Conservation (phyloP, 2,113 vertebrate species). For the Epinephelus cyanopodus region DNA sequence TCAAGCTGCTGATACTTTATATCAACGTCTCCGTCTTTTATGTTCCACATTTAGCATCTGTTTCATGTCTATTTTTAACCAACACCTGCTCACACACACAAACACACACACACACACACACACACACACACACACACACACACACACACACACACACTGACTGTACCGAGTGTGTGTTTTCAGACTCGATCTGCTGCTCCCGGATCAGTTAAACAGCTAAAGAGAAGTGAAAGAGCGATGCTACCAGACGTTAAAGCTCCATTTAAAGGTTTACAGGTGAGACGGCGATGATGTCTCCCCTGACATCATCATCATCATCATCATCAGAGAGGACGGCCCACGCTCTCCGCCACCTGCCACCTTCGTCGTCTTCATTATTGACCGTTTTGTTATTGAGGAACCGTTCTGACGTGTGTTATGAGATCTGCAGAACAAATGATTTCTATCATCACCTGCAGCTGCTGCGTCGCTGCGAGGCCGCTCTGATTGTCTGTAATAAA, state of each 20-base stretch:
- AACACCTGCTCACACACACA: conserved; percentile 37
- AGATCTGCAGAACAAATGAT: conserved; percentile 45
- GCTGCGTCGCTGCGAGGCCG: conserved; percentile 12
- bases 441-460: conserved; percentile 67
- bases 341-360: conserved; percentile 24
- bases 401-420: conserved; percentile 11
- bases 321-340: conserved; percentile 24
- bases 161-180: too few relatives aligned
- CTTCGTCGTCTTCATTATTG: conserved; percentile 20
- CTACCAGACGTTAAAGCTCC: not conserved
- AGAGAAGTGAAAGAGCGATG: not conserved
- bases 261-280: conserved; percentile 35
- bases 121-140: not conserved
- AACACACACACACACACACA: conserved; percentile 18
- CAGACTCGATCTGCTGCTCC: too few relatives aligned
- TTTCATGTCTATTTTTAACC: conserved; percentile 38
- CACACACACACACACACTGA: conserved; percentile 12
- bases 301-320: conserved; percentile 33
- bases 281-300: conserved; percentile 6
- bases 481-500: conserved; percentile 58
- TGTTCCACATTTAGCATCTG: conserved; percentile 16
- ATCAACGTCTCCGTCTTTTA: conserved; percentile 2
- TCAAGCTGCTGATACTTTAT: not conserved
- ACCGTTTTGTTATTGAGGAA: conserved; percentile 19
- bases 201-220: conserved; percentile 1